Evolutionary conservation across 1,140 invertebrate genomes (phyloP).

Genomic region (Psix sp.): DNA sequence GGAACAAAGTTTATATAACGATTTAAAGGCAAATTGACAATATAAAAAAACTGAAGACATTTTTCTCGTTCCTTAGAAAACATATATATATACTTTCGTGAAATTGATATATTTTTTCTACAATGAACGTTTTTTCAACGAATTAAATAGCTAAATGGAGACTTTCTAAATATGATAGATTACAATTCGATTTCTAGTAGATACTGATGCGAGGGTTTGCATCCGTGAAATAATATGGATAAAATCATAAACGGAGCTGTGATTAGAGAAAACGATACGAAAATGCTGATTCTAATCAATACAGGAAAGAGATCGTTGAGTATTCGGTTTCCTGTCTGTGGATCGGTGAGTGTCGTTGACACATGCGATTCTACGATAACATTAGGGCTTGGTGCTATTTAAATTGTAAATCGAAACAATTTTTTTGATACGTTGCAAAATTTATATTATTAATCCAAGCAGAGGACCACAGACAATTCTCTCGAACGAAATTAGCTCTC

Average conservation of each 20-base stretch:
- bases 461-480: too few relatives aligned
- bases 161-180: conserved; percentile 29
- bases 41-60: too few relatives aligned
- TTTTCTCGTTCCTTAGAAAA: too few relatives aligned
- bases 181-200: neutral
- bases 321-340: conserved; percentile 75
- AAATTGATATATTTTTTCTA: too few relatives aligned
- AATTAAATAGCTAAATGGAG: neutral
- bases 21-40: too few relatives aligned
- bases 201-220: conserved; percentile 11
- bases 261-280: conserved; percentile 47
- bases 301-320: conserved; percentile 68
- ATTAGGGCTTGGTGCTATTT: conserved; percentile 51
- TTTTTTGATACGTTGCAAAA: conserved; percentile 27
- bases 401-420: conserved; percentile 39
- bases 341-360: conserved; percentile 64
- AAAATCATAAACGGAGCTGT: conserved; percentile 22
- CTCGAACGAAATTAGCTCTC: conserved; percentile 16
- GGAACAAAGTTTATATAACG: too few relatives aligned
- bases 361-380: conserved; percentile 38
- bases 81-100: too few relatives aligned
- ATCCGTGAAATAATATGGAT: conserved; percentile 28
- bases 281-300: conserved; percentile 47
- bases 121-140: neutral
- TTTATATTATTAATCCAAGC: too few relatives aligned